Base-by-base conservation (phyloP, 2,888 invertebrate species). In the Selenia dentaria region DNA sequence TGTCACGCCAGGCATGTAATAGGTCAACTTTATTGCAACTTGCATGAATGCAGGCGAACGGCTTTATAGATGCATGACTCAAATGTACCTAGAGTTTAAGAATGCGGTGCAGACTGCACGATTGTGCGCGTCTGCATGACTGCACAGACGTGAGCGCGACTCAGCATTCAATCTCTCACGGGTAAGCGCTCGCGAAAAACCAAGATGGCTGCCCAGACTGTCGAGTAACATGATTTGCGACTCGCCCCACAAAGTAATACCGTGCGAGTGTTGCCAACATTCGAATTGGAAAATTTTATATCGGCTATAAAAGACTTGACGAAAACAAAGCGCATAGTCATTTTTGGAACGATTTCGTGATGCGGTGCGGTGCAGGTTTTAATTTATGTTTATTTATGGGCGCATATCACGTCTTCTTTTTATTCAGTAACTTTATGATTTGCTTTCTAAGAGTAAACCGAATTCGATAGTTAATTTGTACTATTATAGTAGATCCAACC, bases 151-250 rank as follows among this genome's bases (percentile, higher is more conserved):
- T 38, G 32, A 55, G 48, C 50, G 59, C 64, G 57, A 62, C 57
- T 63, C 64, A 62, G 59, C 63, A 54, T 71, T 65, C 62, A 67
- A 70, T 68, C 66, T 59, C 60, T 62, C 63, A 62, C 56, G 67
- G 68, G 68, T 66, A 71, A 74, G 65, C 64, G 70, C 59, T 66
- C 67, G 55, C 57, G 65, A 67, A 67, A 72, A 75, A 69, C 65
- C 68, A 77, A 82, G 73, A 81, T 74, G 78, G 75, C 75, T 51
- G 69, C 57, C 52, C 59, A 55, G 54, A 62, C 64, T 57, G 71
- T 67, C 66, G 57, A 59, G 55, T 70, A 74, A 77, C 67, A 79
- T 79, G 79, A 81, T 82, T 83, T 83, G 79, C 77, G 76, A 75
- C 66, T 64, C 57, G 54, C 66, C 58, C 58, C 61, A 67, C 70